Evolutionary conservation across 2,888 invertebrate species (phyloP), one percentile per base, ranked within the genome.

Genomic region (Melolontha melolontha): DNA sequence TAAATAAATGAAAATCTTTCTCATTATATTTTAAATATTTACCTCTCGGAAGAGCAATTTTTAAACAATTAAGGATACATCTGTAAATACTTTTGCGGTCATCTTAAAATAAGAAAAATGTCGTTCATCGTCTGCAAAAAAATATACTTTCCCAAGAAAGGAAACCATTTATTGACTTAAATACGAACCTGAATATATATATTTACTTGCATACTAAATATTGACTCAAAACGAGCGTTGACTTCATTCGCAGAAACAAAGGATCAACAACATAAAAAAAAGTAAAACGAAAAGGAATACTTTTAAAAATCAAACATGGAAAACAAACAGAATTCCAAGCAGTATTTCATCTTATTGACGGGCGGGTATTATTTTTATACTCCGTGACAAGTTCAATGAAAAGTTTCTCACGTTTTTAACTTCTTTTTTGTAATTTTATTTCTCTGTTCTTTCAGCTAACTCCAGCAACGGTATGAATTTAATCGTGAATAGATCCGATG

Each of bases 241-340:
- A 10, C 54, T 54, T 22, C 54, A 39, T 54, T 54, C 54, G n/a
- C 12, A 40, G 54, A 54, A 54, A 54, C 40, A 54, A 54, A 54
- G 17, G 40, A 54, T 40, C 54, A 54, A 22, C 14, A 57, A 27
- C 22, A 14, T 12, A n/a, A 42, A 27, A 55, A 41, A 22, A 5
- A 39, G n/a, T 12, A 4, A 29, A 4, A 29, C 29, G 7, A 10
- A 34, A 10, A 5, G 10, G 7, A 34, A 34, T 6, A 34, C 34
- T 10, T 8, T 34, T 6, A 34, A 34, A 34, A 10, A 34, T 34
- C 34, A 34, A 34, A 34, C 34, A 34, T 34, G 34, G 51, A 52
- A n/a, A 34, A 12, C 51, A 52, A 34, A 52, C 51, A 52, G 11
- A 29, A 52, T 52, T 39, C 29, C 11, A 8, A 12, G 12, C 34